Conservation (phyloP, 1,140 invertebrate species). For the Zaprionus davidi region DNA sequence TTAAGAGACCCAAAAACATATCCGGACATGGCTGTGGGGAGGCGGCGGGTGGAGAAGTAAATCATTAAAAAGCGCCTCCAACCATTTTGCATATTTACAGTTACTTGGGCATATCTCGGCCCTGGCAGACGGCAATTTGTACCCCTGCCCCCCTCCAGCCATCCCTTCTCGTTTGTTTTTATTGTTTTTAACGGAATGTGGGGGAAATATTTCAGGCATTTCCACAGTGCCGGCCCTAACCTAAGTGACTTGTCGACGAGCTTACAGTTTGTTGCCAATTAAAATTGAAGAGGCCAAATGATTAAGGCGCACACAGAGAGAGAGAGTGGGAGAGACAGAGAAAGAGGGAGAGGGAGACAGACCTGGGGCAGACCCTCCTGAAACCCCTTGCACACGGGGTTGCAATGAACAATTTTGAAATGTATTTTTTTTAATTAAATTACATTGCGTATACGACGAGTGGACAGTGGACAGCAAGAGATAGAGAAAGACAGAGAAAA, state of each 20-base stretch:
- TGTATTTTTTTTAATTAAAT: conserved; percentile 76
- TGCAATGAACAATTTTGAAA: background rate
- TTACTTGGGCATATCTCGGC: conserved; percentile 47
- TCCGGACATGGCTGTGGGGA: background rate
- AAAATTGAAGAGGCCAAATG: conserved; percentile 78
- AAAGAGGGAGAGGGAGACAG: background rate
- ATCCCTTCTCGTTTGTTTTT: conserved; percentile 55
- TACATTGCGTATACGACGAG: conserved; percentile 79
- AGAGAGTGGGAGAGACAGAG: background rate
- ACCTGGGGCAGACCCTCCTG: background rate
- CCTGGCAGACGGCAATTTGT: conserved; percentile 35
- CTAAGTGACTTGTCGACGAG: conserved; percentile 49
- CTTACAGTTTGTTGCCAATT: conserved; percentile 78
- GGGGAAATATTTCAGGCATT: conserved; percentile 38
- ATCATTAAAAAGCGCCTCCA: conserved; percentile 41
- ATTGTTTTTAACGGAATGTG: conserved; percentile 64
- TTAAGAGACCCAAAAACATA: conserved; percentile 15
- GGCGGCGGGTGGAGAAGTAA: background rate
- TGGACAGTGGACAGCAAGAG: conserved; percentile 41
- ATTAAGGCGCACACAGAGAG: conserved; percentile 54
- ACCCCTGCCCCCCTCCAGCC: background rate
- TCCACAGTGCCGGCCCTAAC: conserved; percentile 32
- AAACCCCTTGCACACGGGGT: background rate
- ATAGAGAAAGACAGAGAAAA: background rate
- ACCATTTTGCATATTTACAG: conserved; percentile 32